phyloP scores from a whole-genome alignment of 2,888 invertebrate genomes.

The Tinea trinotella region DNA sequence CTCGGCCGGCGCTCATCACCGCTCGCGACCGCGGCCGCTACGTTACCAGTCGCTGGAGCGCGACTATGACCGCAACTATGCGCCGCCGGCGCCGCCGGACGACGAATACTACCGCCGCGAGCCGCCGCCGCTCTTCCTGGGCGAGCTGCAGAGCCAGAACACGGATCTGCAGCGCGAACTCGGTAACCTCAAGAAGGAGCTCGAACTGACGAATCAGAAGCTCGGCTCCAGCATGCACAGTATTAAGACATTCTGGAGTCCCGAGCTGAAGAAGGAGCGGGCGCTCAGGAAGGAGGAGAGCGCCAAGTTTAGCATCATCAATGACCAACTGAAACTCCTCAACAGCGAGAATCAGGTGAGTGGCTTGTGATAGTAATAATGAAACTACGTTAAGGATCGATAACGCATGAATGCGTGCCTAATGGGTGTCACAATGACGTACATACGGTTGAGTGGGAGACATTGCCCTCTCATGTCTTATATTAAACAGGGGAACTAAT shows the following conservation, averaged over 20 bases:
- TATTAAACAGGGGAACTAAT: no score
- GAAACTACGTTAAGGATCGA: background rate
- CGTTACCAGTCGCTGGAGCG: constrained; percentile 83
- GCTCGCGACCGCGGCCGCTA: constrained; percentile 84
- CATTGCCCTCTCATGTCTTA: background rate
- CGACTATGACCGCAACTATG: constrained; percentile 89
- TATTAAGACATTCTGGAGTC: constrained; percentile 99
- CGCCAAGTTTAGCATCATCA: constrained; percentile 96
- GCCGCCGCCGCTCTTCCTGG: constrained; percentile 79
- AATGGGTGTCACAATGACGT: background rate
- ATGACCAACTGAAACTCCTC: constrained; percentile 95
- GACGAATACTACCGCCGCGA: constrained; percentile 74
- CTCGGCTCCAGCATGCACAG: constrained; percentile 99
- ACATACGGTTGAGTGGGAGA: background rate
- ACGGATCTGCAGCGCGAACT: constrained; percentile 95
- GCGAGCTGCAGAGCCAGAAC: constrained; percentile 94
- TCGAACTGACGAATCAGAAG: constrained; percentile 97
- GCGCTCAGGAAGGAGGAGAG: constrained; percentile 97
- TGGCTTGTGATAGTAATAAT: constrained; percentile 20
- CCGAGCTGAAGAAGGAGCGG: constrained; percentile 98
- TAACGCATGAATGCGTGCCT: background rate
- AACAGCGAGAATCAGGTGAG: constrained; percentile 97
- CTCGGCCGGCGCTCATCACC: constrained; percentile 79
- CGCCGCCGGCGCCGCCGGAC: constrained; percentile 87
- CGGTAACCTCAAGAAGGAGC: constrained; percentile 89